phyloP scores from a whole-genome alignment of 1,140 invertebrate species.

The Psix sp. region DNA sequence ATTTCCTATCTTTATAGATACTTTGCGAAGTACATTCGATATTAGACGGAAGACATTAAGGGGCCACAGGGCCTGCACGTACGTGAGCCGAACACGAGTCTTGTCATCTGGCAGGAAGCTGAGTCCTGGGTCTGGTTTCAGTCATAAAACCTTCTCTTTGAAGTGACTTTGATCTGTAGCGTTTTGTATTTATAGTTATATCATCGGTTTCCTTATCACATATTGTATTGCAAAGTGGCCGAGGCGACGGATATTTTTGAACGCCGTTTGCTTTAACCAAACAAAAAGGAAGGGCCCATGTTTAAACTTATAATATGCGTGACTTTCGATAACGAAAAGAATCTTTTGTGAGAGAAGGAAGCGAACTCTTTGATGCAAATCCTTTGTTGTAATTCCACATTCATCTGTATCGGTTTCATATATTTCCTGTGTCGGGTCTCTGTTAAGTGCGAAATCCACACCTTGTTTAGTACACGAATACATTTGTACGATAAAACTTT shows the following conservation, averaged over 20 bases:
- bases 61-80: slow-evolving; percentile 17
- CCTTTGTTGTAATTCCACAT: no score
- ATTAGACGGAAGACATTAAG: slow-evolving; percentile 25
- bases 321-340: no score
- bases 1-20: no score
- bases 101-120: slow-evolving; percentile 48
- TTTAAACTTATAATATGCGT: no score
- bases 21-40: slow-evolving; percentile 17
- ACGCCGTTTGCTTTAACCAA: background rate
- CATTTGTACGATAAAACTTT: no score
- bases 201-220: slow-evolving; percentile 28
- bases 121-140: slow-evolving; percentile 25
- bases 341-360: no score
- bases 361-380: no score
- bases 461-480: no score
- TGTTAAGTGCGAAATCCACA: no score
- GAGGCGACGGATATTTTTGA: background rate
- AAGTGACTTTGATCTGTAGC: slow-evolving; percentile 9
- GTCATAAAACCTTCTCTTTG: slow-evolving; percentile 24
- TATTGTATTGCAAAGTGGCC: slow-evolving; percentile 7
- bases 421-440: no score
- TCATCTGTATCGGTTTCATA: no score
- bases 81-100: slow-evolving; percentile 11
- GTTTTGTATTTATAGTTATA: slow-evolving; percentile 25
- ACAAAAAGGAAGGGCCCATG: no score